Evolutionary conservation across 2,797 vertebrate species (phyloP).

Genomic region (Alcedo atthis): DNA sequence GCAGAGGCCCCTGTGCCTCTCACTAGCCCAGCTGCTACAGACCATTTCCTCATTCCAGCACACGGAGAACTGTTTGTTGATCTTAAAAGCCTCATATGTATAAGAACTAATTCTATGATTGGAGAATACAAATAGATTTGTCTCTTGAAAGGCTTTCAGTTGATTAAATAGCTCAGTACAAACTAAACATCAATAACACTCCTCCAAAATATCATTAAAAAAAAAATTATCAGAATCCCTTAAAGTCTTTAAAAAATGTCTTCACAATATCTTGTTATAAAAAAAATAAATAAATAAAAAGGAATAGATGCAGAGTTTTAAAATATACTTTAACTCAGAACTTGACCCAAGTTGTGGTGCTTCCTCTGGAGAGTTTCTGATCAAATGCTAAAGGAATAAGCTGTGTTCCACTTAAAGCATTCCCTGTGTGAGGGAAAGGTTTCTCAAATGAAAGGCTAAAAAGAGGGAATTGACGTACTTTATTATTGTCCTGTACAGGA

Average conservation of each 20-base stretch:
- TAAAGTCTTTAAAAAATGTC: not conserved
- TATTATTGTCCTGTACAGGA: not conserved
- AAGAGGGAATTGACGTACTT: not conserved
- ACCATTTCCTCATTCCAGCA: not conserved
- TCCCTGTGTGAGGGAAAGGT: not conserved
- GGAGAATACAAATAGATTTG: not conserved
- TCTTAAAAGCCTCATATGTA: not conserved
- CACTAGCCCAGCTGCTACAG: not conserved
- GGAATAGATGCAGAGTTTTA: not conserved
- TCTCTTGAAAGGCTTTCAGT: not conserved
- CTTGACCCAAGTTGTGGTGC: not conserved
- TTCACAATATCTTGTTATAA: not conserved
- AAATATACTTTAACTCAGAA: not conserved
- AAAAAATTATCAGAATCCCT: not conserved
- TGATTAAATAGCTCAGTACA: not conserved
- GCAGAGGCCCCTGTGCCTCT: not conserved
- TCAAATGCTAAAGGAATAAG: not conserved
- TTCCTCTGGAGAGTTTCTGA: not conserved
- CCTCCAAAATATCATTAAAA: not conserved
- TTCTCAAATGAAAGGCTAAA: constrained; percentile 32
- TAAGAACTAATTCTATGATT: not conserved
- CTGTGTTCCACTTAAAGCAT: not conserved
- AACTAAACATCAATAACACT: accelerated
- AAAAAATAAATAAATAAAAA: not conserved
- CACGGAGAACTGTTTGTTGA: not conserved